Conservation (phyloP, 2,888 invertebrate genomes). For the Thereva unica region DNA sequence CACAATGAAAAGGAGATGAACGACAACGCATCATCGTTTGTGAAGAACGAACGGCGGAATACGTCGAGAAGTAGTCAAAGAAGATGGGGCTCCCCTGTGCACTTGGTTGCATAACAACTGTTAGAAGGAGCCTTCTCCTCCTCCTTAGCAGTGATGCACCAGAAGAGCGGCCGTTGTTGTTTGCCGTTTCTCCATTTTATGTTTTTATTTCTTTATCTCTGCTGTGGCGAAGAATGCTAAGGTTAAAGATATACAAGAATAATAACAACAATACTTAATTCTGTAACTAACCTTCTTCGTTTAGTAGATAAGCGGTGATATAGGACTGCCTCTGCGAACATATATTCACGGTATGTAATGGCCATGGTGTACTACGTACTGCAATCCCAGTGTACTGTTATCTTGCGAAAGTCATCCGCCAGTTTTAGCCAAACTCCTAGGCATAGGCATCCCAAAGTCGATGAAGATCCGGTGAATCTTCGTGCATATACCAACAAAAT, state of each 20-base stretch:
- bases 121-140: slow-evolving; percentile 8
- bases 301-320: slow-evolving; percentile 26
- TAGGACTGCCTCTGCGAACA: slow-evolving; percentile 10
- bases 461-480: too few relatives aligned
- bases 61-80: not conserved
- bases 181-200: not conserved
- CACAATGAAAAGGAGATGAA: not conserved
- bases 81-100: slow-evolving; percentile 1
- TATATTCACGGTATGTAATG: slow-evolving; percentile 18
- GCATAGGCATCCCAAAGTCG: too few relatives aligned
- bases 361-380: not conserved
- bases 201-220: not conserved
- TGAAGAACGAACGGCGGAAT: slow-evolving; percentile 12
- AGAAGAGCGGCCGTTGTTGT: too few relatives aligned
- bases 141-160: not conserved
- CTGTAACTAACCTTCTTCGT: slow-evolving; percentile 26
- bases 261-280: slow-evolving; percentile 35
- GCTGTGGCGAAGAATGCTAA: slow-evolving; percentile 6
- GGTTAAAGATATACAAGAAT: slow-evolving; percentile 25
- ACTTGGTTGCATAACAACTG: slow-evolving; percentile 20
- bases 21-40: slow-evolving; percentile 29
- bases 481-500: too few relatives aligned
- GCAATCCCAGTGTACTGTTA: slow-evolving; percentile 22
- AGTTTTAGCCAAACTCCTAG: too few relatives aligned
- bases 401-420: slow-evolving; percentile 29